Base-by-base conservation (phyloP, 2,888 invertebrate species). In the Mythimna vitellina region DNA sequence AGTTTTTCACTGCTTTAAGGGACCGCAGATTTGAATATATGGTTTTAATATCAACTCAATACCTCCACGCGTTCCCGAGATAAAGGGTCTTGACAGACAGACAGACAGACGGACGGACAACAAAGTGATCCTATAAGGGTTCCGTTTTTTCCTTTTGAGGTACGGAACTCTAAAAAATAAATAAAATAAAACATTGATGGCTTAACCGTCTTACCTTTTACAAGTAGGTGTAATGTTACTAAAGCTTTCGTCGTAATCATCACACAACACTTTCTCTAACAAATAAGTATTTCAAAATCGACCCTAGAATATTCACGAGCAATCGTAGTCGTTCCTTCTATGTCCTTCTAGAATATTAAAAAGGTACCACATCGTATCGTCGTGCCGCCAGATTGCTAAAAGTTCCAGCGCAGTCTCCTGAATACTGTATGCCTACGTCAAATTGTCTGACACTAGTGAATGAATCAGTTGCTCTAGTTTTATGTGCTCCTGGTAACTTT, bases 371-470 rank as follows among this genome's bases (percentile, higher is more conserved):
- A 6, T 32, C 38, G 38, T 53, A 3, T 3, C 4, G 22, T 10
- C n/a, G 17, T 4, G 32, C 0, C 32, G 32, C 17, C 12, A 5
- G 32, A 61, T 32, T 12, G 51, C n/a, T 42, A 35, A 62, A 56
- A 78, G 12, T 71, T 54, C 12, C 5, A 25, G 38, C n/a, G n/a
- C 20, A 25, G n/a, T 17, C 70, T 17, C 8, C 14, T 79, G 79
- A 53, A 79, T 79, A 58, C 8, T 75, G 73, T 51, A 79, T 46
- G 25, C 29, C 8, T 1, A 22, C 60, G 29, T 58, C 17, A 76
- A 67, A 35, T 54, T 17, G 53, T 22, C 35, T 17, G 73, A 10
- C 42, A 78, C 42, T n/a, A 5, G 51, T 46, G 53, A 77, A 77
- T 58, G 57, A 35, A 78, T 53, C 35, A 69, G 42, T 20, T 67